These are phyloP conservation scores for Sebastes vulpes DNA, from an alignment of 2,797 vertebrate genomes.

Conservation along the genomic window DNA sequence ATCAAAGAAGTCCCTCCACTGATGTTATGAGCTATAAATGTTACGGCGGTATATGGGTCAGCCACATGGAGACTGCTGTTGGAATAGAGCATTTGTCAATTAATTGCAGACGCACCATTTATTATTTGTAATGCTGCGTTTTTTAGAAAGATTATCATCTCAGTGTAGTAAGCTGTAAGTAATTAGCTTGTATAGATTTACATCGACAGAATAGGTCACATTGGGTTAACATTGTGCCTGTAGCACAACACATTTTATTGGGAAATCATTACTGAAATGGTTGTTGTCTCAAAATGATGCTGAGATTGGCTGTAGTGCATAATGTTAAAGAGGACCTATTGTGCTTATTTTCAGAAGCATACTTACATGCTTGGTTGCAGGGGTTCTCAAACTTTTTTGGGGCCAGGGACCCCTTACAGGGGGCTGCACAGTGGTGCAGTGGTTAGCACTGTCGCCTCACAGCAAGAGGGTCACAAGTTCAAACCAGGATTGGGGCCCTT, in stretches of 20 bases:
- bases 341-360: background rate
- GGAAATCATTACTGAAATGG: background rate
- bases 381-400: no score
- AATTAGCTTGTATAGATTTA: constrained; percentile 11
- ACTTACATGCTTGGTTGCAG: no score
- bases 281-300: background rate
- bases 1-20: constrained; percentile 75
- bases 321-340: background rate
- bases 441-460: no score
- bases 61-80: constrained; percentile 32
- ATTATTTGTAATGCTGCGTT: constrained; percentile 8
- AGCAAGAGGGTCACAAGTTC: no score
- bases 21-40: constrained; percentile 76
- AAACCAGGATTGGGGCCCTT: no score
- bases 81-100: constrained; percentile 44
- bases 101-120: constrained; percentile 23
- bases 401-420: no score
- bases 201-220: background rate
- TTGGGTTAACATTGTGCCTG: background rate
- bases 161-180: background rate
- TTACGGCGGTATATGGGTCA: constrained; percentile 58
- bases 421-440: no score
- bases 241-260: background rate
- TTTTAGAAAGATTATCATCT: background rate
- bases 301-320: background rate